phyloP scores from a whole-genome alignment of 2,888 invertebrate genomes.

The Pecten maximus region DNA sequence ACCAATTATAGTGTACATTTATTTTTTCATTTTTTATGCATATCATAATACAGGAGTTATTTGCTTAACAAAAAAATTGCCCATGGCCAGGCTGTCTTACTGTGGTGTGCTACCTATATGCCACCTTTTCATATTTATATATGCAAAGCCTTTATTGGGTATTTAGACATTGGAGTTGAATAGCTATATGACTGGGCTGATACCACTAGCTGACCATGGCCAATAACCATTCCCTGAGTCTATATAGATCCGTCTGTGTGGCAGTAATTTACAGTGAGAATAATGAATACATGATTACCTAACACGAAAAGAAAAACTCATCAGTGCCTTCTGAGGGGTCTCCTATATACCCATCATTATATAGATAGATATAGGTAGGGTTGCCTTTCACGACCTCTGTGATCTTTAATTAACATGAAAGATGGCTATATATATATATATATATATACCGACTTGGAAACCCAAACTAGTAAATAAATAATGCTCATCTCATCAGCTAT shows the following conservation, averaged over 20 bases:
- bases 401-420: background rate
- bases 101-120: no score
- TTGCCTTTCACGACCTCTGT: background rate
- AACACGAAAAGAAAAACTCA: background rate
- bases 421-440: no score
- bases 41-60: no score
- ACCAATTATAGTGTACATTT: no score
- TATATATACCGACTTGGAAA: background rate
- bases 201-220: background rate
- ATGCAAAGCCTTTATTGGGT: no score
- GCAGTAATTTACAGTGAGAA: background rate
- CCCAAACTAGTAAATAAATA: background rate
- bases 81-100: no score
- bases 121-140: no score
- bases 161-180: no score
- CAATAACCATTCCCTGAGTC: background rate
- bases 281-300: background rate
- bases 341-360: background rate
- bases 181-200: no score
- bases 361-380: background rate
- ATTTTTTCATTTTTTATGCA: no score
- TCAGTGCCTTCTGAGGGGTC: background rate
- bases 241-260: background rate
- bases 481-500: background rate
- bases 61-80: no score